A percentile compares a stretch with the other conserved stretches of the same genome.
Conservation (phyloP, 2,888 invertebrate genomes). For the Cordylochernes scorpioides region DNA sequence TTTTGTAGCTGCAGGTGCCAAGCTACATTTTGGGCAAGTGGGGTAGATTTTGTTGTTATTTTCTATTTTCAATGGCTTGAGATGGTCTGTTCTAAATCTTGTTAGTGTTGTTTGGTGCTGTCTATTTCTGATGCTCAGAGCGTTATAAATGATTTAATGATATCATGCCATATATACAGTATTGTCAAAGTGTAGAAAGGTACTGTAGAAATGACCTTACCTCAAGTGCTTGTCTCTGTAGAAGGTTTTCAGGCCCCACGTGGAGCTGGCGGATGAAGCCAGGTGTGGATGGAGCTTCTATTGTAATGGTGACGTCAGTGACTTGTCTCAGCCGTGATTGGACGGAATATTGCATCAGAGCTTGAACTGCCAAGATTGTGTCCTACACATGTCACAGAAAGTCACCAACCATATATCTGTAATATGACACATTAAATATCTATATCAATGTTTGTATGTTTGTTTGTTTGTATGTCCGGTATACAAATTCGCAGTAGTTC, state of each 20-base stretch:
- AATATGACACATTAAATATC: too few species aligned
- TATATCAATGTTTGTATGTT: too few species aligned
- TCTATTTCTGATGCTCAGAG: too few species aligned
- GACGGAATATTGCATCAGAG: slow-evolving; percentile 42
- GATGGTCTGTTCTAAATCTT: too few species aligned
- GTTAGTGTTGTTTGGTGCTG: too few species aligned
- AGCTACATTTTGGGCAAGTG: too few species aligned
- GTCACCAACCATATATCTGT: too few species aligned
- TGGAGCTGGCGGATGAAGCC: slow-evolving; percentile 26
- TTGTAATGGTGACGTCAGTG: slow-evolving; percentile 40
- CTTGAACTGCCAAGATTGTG: slow-evolving; percentile 60
- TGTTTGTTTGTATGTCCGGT: too few species aligned
- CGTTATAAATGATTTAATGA: not conserved
- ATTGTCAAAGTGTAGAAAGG: not conserved
- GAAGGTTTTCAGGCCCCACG: slow-evolving; percentile 38
- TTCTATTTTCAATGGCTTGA: too few species aligned
- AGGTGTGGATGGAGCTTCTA: slow-evolving; percentile 53
- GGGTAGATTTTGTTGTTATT: too few species aligned
- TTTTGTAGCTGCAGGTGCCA: too few species aligned
- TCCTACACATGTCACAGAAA: slow-evolving; percentile 26
- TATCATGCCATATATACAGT: not conserved
- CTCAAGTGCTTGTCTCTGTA: slow-evolving; percentile 45
- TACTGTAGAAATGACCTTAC: slow-evolving; percentile 2
- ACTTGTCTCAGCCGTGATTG: slow-evolving; percentile 59
- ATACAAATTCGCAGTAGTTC: too few species aligned